Percentiles rank a stretch among this genome's conserved stretches.
These are phyloP conservation scores for Trachymyrmex cornetzi DNA, from an alignment of 1,140 invertebrate genomes.

Conservation along the genomic window DNA sequence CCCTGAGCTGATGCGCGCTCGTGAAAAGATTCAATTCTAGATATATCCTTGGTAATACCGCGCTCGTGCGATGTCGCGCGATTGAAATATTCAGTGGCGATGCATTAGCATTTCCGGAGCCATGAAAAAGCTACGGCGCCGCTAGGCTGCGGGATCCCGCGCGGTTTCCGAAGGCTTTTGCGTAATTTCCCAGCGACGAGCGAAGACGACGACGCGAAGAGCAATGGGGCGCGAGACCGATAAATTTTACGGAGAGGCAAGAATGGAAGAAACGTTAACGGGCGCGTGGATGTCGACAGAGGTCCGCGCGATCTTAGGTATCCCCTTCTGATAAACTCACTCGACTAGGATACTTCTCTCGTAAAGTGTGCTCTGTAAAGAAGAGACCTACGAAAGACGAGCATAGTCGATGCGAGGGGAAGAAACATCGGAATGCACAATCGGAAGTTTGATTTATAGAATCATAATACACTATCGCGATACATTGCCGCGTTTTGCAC, in stretches of 20 bases:
- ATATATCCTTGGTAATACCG: neutral
- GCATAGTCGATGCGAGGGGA: neutral
- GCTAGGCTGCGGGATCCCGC: neutral
- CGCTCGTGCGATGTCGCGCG: neutral
- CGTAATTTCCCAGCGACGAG: conserved; percentile 24
- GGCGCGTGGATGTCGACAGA: neutral
- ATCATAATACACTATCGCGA: neutral
- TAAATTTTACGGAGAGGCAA: conserved; percentile 32
- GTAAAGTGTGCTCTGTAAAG: neutral
- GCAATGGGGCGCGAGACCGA: conserved; percentile 27
- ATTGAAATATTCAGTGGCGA: conserved; percentile 38
- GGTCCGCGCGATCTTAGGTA: neutral
- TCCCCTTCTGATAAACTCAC: conserved; percentile 15
- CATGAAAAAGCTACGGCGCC: neutral
- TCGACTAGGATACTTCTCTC: neutral
- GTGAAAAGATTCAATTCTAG: conserved; percentile 12
- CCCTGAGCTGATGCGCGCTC: neutral
- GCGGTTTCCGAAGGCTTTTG: neutral
- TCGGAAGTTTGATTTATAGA: conserved; percentile 8
- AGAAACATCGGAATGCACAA: neutral
- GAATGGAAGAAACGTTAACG: conserved; percentile 16
- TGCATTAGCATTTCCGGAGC: conserved; percentile 21
- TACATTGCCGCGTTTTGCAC: neutral
- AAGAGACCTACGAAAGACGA: neutral
- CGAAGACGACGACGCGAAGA: neutral